Base-by-base conservation (phyloP, 35 echinoderm and acorn worm genomes). In the Hemicentrotus pulcherrimus region DNA sequence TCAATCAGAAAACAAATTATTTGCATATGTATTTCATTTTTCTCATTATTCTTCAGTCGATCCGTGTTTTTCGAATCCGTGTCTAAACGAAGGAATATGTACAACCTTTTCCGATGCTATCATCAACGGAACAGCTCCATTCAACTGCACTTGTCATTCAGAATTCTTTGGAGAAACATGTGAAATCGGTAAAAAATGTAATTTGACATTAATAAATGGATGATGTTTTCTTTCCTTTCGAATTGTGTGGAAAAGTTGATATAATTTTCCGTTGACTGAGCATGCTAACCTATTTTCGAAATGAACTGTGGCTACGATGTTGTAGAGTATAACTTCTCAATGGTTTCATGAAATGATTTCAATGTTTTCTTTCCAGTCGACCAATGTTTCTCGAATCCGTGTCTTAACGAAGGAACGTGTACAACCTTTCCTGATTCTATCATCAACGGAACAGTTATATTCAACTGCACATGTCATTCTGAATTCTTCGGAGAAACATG, bases 21-120 rank as follows among this genome's bases (percentile, higher is more conserved):
- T 41, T 0, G 35, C 35, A 41, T 41, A 41, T 41, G 35, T 41
- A 41, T 41, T 41, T 41, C 35, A 3, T 41, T 41, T 41, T 41
- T 41, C 35, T 59, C 52, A 13, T 59, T 59, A 10, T 2, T 59
- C 16, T 59, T 59, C 52, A 59, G 52, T 59, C 46, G 32, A 98
- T 59, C 94, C 88, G 46, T 99, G 98, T 93, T 95, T 96, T 70
- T 95, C 94, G 61, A 88, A 97, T 31, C 96, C 97, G 0, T 99
- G 98, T 96, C 88, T 91, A 48, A 97, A 99, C 47, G 94, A 70
- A 85, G 98, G 92, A 86, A 91, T 96, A 7, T 99, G 98, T 95
- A 95, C 94, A 78, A n/a, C 65, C 46, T 86, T 98, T 46, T 46
- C 95, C 14, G 18, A 90, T 45, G 15, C 11, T 22, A 47, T 90